Percentiles rank a stretch among this genome's conserved stretches.
Conservation (phyloP, 2,113 vertebrate species). For the Gnathonemus longibarbis region DNA sequence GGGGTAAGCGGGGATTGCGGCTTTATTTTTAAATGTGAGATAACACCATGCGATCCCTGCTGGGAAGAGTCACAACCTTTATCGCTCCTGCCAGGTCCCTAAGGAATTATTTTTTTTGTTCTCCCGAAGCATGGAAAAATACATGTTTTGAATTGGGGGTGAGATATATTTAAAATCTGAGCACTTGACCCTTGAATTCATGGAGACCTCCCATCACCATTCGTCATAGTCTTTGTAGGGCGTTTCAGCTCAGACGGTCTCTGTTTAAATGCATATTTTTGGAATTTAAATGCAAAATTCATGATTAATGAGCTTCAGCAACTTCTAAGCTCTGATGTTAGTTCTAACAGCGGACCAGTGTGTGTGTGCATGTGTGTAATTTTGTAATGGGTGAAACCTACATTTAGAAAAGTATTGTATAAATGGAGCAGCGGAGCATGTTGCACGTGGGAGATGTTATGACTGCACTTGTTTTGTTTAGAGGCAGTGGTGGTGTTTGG, state of each 20-base stretch:
- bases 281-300: background rate
- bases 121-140: background rate
- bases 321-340: background rate
- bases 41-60: background rate
- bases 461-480: background rate
- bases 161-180: slow-evolving; percentile 3
- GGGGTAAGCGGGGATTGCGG: background rate
- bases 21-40: slow-evolving; percentile 17
- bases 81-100: background rate
- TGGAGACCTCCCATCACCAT: background rate
- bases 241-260: background rate
- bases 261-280: background rate
- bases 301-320: background rate
- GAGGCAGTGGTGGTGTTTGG: background rate
- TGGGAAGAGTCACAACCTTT: background rate
- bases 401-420: background rate
- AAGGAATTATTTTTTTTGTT: background rate
- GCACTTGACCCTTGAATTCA: background rate
- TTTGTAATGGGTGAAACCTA: background rate
- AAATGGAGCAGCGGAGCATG: background rate
- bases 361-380: background rate
- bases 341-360: background rate
- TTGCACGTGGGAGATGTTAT: background rate
- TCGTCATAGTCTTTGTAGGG: background rate
- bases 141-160: background rate